Conservation (phyloP, 2,113 vertebrate genomes). For the Aegypius monachus region DNA sequence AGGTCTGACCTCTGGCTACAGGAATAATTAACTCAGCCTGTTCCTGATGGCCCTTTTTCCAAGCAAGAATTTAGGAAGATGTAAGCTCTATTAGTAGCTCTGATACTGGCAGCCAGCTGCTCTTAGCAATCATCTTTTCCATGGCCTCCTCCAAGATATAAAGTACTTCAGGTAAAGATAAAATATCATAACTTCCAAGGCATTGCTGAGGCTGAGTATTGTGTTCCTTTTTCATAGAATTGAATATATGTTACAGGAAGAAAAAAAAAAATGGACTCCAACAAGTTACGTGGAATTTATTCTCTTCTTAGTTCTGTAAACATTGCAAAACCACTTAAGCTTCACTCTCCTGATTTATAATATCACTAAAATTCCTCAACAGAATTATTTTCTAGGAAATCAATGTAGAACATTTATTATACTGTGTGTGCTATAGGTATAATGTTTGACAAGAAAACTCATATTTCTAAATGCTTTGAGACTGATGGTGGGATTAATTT, state of each 20-base stretch:
- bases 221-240: neutral
- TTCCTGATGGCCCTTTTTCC: neutral
- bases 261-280: neutral
- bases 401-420: neutral
- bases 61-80: neutral
- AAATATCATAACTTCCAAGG: neutral
- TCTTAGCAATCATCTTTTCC: neutral
- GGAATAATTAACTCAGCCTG: neutral
- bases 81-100: neutral
- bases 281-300: neutral
- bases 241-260: neutral
- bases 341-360: neutral
- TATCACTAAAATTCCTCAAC: neutral
- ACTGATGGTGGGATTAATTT: neutral
- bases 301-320: neutral
- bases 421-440: neutral
- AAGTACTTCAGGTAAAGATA: neutral
- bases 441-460: neutral
- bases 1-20: neutral
- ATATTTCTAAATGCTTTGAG: neutral
- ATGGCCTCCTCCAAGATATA: neutral
- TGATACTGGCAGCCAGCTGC: rapidly evolving
- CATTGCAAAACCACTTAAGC: neutral
- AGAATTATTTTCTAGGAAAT: neutral
- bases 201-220: neutral